Evolutionary conservation across 2,888 invertebrate species (phyloP).

Genomic region (Aphelenchoides bicaudatus): DNA sequence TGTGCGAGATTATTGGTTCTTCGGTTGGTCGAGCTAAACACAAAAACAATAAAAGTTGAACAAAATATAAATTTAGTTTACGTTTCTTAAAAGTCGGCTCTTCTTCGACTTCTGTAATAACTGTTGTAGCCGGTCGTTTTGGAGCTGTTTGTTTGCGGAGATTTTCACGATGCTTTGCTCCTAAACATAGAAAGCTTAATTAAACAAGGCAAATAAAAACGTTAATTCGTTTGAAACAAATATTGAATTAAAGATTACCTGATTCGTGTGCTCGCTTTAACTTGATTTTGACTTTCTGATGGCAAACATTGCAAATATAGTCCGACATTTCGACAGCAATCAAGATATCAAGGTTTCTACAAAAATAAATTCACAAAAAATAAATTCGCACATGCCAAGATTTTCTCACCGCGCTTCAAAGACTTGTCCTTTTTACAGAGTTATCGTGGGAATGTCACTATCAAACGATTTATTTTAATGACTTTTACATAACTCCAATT

Average conservation of each 20-base stretch:
- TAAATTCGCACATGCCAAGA: too few relatives aligned
- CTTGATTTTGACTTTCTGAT: slow-evolving; percentile 15
- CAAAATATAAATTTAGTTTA: background rate
- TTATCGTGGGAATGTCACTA: too few relatives aligned
- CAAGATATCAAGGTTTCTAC: too few relatives aligned
- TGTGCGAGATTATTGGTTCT: background rate
- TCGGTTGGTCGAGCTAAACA: slow-evolving; percentile 6
- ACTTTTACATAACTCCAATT: too few relatives aligned
- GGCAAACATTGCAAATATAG: slow-evolving; percentile 12
- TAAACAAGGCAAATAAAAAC: too few relatives aligned
- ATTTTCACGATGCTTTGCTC: slow-evolving; percentile 7
- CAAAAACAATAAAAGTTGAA: slow-evolving; percentile 1
- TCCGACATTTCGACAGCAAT: background rate
- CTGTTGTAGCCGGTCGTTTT: slow-evolving; percentile 1
- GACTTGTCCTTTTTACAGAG: too few relatives aligned
- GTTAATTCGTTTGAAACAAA: too few relatives aligned
- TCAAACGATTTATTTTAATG: too few relatives aligned
- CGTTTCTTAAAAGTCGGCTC: background rate
- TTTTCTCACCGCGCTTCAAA: too few relatives aligned
- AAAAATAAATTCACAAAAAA: too few relatives aligned
- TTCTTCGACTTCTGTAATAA: background rate
- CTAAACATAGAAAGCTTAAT: too few relatives aligned
- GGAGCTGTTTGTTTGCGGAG: background rate
- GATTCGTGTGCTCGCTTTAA: slow-evolving; percentile 14
- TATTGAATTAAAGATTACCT: too few relatives aligned